Evolutionary conservation across 2,113 vertebrate genomes (phyloP).

Genomic region (Loxodonta africana): DNA sequence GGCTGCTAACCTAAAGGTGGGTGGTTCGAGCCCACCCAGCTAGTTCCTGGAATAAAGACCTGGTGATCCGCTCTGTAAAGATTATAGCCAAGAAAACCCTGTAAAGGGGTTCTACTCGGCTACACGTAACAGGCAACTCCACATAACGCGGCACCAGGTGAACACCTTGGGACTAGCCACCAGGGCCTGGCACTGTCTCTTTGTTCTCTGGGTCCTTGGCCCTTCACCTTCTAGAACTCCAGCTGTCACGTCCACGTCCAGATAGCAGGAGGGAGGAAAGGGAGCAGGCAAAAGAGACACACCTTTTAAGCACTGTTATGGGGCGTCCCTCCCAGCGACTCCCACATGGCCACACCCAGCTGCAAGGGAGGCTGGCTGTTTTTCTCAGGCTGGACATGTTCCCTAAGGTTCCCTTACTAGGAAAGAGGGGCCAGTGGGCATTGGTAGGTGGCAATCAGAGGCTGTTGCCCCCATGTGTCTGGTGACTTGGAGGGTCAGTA

Average conservation of each 20-base stretch:
- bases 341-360: accelerated
- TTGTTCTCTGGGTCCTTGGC: neutral
- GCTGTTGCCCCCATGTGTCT: accelerated
- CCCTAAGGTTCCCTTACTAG: neutral
- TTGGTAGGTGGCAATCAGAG: neutral
- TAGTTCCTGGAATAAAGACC: too few species aligned
- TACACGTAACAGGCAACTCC: accelerated
- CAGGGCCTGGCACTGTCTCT: neutral
- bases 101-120: too few species aligned
- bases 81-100: too few species aligned
- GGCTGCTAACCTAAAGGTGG: too few species aligned
- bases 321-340: neutral
- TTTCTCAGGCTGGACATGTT: neutral
- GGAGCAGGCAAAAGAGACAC: accelerated
- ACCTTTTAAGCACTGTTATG: accelerated
- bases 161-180: neutral
- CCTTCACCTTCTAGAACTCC: neutral
- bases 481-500: neutral
- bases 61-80: too few species aligned
- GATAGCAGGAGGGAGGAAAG: neutral
- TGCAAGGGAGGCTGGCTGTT: accelerated
- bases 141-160: accelerated
- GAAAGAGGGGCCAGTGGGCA: accelerated
- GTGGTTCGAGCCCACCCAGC: too few species aligned
- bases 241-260: accelerated